Percentiles rank a stretch among this genome's conserved stretches.
These are phyloP conservation scores for Panagrolaimus sp. DNA, from an alignment of 1,140 invertebrate genomes.

Conservation along the genomic window DNA sequence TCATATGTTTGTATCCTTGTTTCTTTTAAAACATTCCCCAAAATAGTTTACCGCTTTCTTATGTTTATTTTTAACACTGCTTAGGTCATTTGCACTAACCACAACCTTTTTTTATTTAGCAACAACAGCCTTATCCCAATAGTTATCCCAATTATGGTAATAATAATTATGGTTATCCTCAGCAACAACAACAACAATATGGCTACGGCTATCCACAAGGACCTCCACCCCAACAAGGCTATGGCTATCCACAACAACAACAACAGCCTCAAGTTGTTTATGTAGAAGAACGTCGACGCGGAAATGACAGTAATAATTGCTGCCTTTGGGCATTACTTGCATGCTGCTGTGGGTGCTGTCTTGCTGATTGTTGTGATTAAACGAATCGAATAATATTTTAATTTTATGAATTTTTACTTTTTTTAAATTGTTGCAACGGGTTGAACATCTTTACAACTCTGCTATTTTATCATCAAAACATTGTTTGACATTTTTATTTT, in stretches of 20 bases:
- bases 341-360: constrained; percentile 36
- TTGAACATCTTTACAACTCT: no score
- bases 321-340: constrained; percentile 35
- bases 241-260: constrained; percentile 25
- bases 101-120: neutral
- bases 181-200: constrained; percentile 5
- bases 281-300: constrained; percentile 25
- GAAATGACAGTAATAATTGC: constrained; percentile 27
- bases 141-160: neutral
- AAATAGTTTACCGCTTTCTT: no score
- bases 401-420: no score
- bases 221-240: neutral
- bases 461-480: no score
- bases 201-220: constrained; percentile 26
- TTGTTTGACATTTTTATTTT: no score
- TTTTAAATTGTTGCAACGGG: constrained; percentile 1
- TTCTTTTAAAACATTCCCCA: no score
- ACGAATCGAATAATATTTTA: neutral
- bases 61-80: no score
- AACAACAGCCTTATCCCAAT: neutral
- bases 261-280: constrained; percentile 41
- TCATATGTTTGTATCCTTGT: no score
- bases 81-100: no score
- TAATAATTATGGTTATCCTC: constrained; percentile 28
- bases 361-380: constrained; percentile 37